These are phyloP conservation scores for Chlorocebus sabaeus DNA, from an alignment of 2,113 vertebrate genomes.

Conservation along the genomic window DNA sequence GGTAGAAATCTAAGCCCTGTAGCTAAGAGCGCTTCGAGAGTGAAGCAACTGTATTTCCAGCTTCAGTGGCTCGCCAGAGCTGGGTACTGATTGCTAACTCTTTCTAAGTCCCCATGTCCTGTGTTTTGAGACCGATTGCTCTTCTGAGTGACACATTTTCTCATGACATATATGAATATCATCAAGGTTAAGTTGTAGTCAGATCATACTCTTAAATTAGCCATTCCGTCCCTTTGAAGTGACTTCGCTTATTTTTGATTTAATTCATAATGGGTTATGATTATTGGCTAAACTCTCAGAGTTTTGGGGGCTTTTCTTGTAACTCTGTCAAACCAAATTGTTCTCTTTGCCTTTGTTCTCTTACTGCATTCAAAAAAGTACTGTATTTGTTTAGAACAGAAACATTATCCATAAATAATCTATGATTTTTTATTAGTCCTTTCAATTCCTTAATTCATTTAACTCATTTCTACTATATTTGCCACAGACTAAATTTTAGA, in stretches of 20 bases:
- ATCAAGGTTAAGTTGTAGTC: neutral
- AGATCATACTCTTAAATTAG: neutral
- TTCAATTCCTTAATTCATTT: neutral
- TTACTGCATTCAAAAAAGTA: neutral
- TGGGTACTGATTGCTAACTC: neutral
- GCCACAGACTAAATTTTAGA: neutral
- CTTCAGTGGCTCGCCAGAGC: neutral
- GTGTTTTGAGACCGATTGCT: neutral
- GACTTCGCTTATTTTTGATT: conserved; percentile 1
- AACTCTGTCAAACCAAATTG: neutral
- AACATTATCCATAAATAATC: neutral
- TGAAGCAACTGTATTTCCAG: neutral
- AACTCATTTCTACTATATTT: conserved; percentile 1
- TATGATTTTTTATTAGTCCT: neutral
- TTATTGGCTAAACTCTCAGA: neutral
- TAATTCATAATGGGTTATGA: neutral
- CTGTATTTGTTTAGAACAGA: neutral
- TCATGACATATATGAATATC: neutral
- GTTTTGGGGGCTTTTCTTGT: neutral
- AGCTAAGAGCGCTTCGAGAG: neutral
- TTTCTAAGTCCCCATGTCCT: neutral
- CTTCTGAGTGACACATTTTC: neutral
- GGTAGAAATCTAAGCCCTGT: neutral
- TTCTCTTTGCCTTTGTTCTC: neutral
- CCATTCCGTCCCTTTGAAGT: neutral